Percentiles rank a stretch among this genome's conserved stretches.
Conservation (phyloP, 2,888 invertebrate genomes). For the Philereme vetulata region DNA sequence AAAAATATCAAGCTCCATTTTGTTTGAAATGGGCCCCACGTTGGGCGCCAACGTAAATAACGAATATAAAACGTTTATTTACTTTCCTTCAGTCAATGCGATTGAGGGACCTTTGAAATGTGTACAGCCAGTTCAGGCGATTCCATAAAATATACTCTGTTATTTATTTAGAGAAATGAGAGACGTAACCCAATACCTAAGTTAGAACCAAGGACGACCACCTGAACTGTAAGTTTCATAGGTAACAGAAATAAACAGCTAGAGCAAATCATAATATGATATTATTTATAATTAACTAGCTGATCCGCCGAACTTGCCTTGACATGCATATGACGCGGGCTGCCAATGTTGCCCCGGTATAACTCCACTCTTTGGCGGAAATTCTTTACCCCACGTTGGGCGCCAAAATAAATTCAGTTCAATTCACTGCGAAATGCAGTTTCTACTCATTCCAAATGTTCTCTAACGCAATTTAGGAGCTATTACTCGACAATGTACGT, state of each 20-base stretch:
- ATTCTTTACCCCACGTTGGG: conserved; percentile 21
- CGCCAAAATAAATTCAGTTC: conserved; percentile 22
- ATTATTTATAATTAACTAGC: too few relatives aligned
- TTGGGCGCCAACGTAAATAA: conserved; percentile 48
- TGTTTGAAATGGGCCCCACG: conserved; percentile 45
- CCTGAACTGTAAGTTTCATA: too few relatives aligned
- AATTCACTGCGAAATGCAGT: conserved; percentile 11
- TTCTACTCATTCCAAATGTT: conserved; percentile 18
- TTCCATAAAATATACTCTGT: too few relatives aligned
- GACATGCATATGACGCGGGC: too few relatives aligned
- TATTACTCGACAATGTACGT: conserved; percentile 17
- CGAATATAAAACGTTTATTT: conserved; percentile 40
- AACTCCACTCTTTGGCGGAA: neutral
- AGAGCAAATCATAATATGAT: too few relatives aligned
- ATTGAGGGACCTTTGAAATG: neutral
- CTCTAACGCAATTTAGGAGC: conserved; percentile 20
- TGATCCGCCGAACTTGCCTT: too few relatives aligned
- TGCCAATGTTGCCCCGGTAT: too few relatives aligned
- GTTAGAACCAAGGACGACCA: too few relatives aligned
- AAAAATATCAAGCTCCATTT: conserved; percentile 41
- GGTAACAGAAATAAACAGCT: too few relatives aligned
- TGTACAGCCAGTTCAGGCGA: too few relatives aligned
- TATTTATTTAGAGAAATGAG: too few relatives aligned
- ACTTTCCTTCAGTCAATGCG: conserved; percentile 31
- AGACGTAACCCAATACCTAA: too few relatives aligned